Evolutionary conservation across 2,888 invertebrate genomes (phyloP).

Genomic region (Frankliniella fusca): DNA sequence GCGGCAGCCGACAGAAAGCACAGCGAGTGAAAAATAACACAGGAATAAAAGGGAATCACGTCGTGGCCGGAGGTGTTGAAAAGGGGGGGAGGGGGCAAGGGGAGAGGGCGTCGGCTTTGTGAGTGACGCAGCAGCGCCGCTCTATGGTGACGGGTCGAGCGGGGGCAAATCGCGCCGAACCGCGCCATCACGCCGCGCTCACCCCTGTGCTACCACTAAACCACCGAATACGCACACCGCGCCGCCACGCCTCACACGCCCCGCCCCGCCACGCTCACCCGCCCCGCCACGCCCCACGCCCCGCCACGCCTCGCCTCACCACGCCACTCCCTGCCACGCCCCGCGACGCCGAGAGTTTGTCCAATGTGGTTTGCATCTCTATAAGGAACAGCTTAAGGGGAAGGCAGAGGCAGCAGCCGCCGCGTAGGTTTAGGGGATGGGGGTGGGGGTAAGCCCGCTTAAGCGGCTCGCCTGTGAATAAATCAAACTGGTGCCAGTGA

Average conservation of each 20-base stretch:
- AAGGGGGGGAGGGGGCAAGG: too few relatives aligned
- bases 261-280: background rate
- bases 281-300: background rate
- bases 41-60: background rate
- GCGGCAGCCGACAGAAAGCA: background rate
- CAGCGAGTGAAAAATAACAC: background rate
- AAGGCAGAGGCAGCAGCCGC: background rate
- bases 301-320: background rate
- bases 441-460: background rate
- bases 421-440: background rate
- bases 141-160: too few relatives aligned
- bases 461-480: background rate
- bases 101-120: too few relatives aligned
- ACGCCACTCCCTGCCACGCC: background rate
- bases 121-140: too few relatives aligned
- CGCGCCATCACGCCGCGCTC: too few relatives aligned
- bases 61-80: background rate
- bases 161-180: too few relatives aligned
- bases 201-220: too few relatives aligned
- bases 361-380: constrained; percentile 20
- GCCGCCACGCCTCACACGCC: background rate
- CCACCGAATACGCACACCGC: background rate
- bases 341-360: background rate
- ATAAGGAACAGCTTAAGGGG: constrained; percentile 15
- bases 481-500: constrained; percentile 14